These are phyloP conservation scores for Chromis chromis DNA, from an alignment of 2,797 vertebrate genomes.

Conservation along the genomic window DNA sequence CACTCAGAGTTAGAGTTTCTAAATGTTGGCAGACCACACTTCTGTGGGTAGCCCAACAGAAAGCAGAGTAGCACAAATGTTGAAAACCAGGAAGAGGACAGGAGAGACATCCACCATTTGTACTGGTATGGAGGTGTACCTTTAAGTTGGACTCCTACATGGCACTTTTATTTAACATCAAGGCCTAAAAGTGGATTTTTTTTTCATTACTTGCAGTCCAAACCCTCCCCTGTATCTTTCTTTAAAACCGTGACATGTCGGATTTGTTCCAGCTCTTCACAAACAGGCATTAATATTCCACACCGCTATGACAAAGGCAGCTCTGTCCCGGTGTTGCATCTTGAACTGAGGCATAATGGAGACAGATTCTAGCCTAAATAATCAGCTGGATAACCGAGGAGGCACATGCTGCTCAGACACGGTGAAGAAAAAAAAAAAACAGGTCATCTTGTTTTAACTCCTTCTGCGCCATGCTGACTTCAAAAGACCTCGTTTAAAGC, in stretches of 20 bases:
- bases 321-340: slow-evolving; percentile 54
- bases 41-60: slow-evolving; percentile 65
- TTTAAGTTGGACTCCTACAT: not conserved
- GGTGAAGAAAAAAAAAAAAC: slow-evolving; percentile 47
- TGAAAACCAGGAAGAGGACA: slow-evolving; percentile 41
- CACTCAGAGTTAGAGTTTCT: slow-evolving; percentile 77
- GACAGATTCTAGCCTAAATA: slow-evolving; percentile 58
- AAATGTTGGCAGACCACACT: slow-evolving; percentile 76
- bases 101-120: not conserved
- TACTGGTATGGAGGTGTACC: not conserved
- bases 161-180: too few species aligned
- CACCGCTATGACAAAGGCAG: slow-evolving; percentile 53
- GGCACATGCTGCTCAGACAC: slow-evolving; percentile 70
- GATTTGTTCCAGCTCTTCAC: slow-evolving; percentile 33
- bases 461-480: slow-evolving; percentile 29
- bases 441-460: slow-evolving; percentile 67
- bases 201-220: not conserved
- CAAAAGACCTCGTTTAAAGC: slow-evolving; percentile 5
- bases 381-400: slow-evolving; percentile 67
- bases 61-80: slow-evolving; percentile 59
- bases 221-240: not conserved
- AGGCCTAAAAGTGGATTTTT: not conserved
- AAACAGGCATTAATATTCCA: slow-evolving; percentile 44
- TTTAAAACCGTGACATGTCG: slow-evolving; percentile 16
- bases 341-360: slow-evolving; percentile 38